phyloP scores from a whole-genome alignment of 2,888 invertebrate genomes.

The Theretra japonica region DNA sequence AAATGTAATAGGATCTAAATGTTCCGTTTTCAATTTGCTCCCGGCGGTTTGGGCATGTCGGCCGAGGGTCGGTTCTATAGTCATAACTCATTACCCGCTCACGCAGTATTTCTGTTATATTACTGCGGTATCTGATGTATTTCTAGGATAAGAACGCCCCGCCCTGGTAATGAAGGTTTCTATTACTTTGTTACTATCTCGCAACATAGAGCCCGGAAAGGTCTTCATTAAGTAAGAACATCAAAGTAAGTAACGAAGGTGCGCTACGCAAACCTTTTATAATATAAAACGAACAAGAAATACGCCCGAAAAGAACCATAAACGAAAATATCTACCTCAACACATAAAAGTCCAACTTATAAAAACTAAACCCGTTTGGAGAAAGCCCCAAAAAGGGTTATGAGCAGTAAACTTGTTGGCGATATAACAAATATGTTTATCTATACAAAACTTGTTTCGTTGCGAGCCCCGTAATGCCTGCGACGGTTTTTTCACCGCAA shows the following conservation, averaged over 20 bases:
- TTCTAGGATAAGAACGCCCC: background rate
- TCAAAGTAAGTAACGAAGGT: background rate
- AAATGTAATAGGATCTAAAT: constrained; percentile 47
- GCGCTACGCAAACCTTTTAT: background rate
- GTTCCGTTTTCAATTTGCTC: constrained; percentile 50
- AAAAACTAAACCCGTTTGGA: background rate
- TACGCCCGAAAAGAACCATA: background rate
- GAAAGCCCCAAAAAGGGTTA: background rate
- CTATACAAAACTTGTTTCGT: constrained; percentile 1
- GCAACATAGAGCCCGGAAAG: background rate
- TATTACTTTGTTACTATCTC: background rate
- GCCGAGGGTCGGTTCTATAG: constrained; percentile 7
- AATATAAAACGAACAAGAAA: background rate
- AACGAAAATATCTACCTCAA: background rate
- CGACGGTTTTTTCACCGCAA: background rate
- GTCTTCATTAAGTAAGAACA: background rate
- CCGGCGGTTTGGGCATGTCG: constrained; percentile 31
- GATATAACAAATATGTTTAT: constrained; percentile 6
- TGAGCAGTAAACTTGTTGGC: background rate
- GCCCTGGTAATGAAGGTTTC: background rate
- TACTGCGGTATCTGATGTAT: constrained; percentile 1
- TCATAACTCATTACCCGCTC: constrained; percentile 13
- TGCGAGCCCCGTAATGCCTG: background rate
- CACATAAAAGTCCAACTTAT: background rate
- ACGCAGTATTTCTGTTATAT: background rate